Evolutionary conservation across 2,797 vertebrate species (phyloP), one percentile per base, ranked within the genome.

Genomic region (Knipowitschia caucasica): DNA sequence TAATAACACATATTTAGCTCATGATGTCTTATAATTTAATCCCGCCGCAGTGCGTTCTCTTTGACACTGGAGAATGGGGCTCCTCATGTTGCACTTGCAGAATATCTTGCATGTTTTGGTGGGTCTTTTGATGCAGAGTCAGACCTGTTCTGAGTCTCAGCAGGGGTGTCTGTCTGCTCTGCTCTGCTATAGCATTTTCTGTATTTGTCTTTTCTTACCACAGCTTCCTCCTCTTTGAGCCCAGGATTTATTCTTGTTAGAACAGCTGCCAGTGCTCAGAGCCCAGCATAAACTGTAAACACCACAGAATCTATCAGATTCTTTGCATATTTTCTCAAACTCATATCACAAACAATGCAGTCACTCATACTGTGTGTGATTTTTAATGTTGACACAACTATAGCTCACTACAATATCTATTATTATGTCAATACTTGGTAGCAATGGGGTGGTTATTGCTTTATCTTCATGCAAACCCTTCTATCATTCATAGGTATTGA

Each of bases 131-230:
- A 3, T 11, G 26, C 7, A 46, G 9, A 27, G 44, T 46, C 34
- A 44, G 15, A 23, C 23, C 6, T 50, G 52, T 50, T 36, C 33
- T 36, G 35, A 8, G 10, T 68, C 46, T 34, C 62, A 55, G 50
- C 55, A 35, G 39, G 40, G 47, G 46, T 45, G 55, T 26, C 1
- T 12, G 27, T 55, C 34, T 46, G 51, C 42, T 27, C 11, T 50
- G 29, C n/a, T n/a, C n/a, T n/a, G n/a, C n/a, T n/a, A n/a, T n/a
- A 67, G 50, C 52, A 62, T 26, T 56, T 56, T 53, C 31, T 40
- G 36, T 5, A 2, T n/a, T 36, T 52, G 8, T 14, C 4, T 11
- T 35, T 25, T 39, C 9, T 40, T 11, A 30, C 25, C 31, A 2
- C 20, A 4, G 7, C 43, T 40, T 14, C 15, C 63, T 42, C 50